A percentile compares a stretch with the other conserved stretches of the same genome.
These are phyloP conservation scores for Engraulis encrasicolus DNA, from an alignment of 2,113 vertebrate species.

Conservation along the genomic window DNA sequence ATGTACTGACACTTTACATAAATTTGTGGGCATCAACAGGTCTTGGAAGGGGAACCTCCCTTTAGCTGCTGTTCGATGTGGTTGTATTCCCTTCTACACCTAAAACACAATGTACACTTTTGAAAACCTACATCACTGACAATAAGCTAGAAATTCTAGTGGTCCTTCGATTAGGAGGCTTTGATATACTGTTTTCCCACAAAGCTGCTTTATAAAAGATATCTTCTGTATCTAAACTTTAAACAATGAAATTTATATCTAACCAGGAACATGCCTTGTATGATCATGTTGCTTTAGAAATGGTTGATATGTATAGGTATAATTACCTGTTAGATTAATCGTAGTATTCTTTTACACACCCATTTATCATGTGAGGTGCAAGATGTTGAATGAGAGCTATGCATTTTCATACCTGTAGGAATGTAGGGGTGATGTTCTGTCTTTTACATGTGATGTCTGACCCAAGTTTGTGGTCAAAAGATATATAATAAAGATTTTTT, in stretches of 20 bases:
- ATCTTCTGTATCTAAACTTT: neutral
- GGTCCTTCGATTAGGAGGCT: neutral
- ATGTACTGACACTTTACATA: neutral
- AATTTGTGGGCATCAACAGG: neutral
- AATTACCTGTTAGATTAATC: neutral
- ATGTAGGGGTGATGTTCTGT: neutral
- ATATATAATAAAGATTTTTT: neutral
- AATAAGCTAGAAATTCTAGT: neutral
- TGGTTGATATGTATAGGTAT: neutral
- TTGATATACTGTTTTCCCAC: neutral
- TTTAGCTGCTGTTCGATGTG: neutral
- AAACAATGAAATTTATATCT: neutral
- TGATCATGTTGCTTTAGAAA: neutral
- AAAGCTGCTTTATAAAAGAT: slow-evolving; percentile 13
- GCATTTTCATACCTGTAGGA: neutral
- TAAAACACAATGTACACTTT: neutral
- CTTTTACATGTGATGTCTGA: neutral
- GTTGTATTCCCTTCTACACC: neutral
- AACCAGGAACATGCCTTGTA: slow-evolving; percentile 10
- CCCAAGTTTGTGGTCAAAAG: neutral
- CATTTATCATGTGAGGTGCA: neutral
- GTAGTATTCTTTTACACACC: neutral
- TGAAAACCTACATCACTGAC: neutral
- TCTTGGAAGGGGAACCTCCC: neutral
- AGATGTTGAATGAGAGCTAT: neutral